Evolutionary conservation across 2,113 vertebrate species (phyloP).

Genomic region (Rattus rattus): DNA sequence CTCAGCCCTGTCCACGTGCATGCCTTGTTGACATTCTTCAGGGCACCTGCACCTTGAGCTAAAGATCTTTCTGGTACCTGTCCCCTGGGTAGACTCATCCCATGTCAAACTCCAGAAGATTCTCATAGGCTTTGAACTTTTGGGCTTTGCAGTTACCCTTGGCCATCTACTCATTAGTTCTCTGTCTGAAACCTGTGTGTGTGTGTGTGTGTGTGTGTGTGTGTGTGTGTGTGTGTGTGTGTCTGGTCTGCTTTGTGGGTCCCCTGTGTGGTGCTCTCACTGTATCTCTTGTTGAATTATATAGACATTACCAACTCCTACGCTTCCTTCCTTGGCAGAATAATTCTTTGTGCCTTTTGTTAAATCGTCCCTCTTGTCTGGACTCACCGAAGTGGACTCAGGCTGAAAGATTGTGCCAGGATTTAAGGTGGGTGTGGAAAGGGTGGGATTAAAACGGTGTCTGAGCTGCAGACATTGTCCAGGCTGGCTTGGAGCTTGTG

Average conservation of each 20-base stretch:
- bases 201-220: too few relatives aligned
- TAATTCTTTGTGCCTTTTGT: background rate
- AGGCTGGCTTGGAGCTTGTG: background rate
- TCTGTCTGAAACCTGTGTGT: background rate
- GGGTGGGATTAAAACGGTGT: rapidly evolving
- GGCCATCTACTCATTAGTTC: too few relatives aligned
- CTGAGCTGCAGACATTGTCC: background rate
- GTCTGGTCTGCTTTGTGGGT: background rate
- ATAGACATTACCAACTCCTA: too few relatives aligned
- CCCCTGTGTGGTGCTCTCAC: too few relatives aligned
- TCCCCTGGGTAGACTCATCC: background rate
- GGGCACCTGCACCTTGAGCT: background rate
- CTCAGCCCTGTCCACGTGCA: too few relatives aligned
- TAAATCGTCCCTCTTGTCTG: background rate
- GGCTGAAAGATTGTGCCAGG: background rate
- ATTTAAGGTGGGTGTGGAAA: background rate
- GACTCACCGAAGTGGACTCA: too few relatives aligned
- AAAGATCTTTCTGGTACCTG: background rate
- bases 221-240: background rate
- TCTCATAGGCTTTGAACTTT: background rate
- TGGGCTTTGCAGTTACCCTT: too few relatives aligned
- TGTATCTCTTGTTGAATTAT: background rate
- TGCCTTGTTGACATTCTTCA: background rate
- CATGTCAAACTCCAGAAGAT: background rate
- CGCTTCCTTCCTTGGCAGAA: background rate